These are phyloP conservation scores for Ramphastos sulfuratus DNA, from an alignment of 2,113 vertebrate species.

Conservation along the genomic window DNA sequence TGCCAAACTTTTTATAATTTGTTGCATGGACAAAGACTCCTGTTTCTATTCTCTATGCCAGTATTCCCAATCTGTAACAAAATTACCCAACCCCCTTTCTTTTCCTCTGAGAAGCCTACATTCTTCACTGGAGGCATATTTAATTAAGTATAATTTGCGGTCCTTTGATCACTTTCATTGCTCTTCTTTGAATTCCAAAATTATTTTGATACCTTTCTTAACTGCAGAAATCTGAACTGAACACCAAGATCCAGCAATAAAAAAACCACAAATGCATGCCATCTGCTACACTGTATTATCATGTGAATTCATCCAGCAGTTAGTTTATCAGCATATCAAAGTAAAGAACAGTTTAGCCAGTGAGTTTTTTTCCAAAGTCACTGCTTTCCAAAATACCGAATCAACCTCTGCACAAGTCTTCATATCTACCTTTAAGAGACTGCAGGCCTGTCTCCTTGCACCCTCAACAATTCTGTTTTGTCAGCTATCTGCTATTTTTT, in stretches of 20 bases:
- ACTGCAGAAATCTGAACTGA: not conserved
- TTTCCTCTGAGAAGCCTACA: not conserved
- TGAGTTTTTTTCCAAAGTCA: not conserved
- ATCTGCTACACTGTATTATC: conserved; percentile 7
- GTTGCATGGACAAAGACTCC: not conserved
- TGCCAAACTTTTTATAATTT: not conserved
- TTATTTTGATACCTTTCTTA: not conserved
- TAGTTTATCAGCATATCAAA: conserved; percentile 1
- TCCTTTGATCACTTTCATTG: not conserved
- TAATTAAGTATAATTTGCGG: conserved; percentile 4
- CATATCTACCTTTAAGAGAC: not conserved
- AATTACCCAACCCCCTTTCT: not conserved
- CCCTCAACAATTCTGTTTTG: not conserved
- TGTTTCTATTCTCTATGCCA: not conserved
- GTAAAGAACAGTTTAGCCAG: not conserved
- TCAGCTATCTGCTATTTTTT: not conserved
- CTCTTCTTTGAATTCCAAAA: conserved; percentile 1
- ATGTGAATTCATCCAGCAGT: not conserved
- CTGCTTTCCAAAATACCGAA: not conserved
- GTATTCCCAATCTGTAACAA: not conserved
- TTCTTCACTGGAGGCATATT: not conserved
- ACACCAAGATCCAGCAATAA: not conserved
- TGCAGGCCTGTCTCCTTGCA: not conserved
- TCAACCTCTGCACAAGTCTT: not conserved
- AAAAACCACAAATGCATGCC: not conserved